Conservation (phyloP, 64 coral and sea anemone genomes). For the Cladopsammia gracilis region DNA sequence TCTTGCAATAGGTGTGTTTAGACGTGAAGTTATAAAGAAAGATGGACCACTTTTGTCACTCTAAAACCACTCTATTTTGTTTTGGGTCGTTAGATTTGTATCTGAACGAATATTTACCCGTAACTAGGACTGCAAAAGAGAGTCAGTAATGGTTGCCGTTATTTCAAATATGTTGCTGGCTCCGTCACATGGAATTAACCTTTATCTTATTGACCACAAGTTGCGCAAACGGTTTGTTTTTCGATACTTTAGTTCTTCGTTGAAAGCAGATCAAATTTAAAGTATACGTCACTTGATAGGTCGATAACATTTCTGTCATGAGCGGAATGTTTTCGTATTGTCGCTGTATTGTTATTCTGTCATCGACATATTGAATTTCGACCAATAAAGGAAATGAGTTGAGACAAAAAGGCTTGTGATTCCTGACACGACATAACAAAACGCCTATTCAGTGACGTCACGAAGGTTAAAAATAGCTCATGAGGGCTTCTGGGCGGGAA, state of each 20-base stretch:
- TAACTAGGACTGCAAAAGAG: neutral
- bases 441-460: constrained; percentile 26
- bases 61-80: neutral
- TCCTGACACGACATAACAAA: constrained; percentile 28
- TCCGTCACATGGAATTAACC: neutral
- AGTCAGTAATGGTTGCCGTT: no score
- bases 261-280: neutral
- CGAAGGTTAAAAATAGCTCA: constrained; percentile 18
- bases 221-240: constrained; percentile 9
- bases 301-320: constrained; percentile 46
- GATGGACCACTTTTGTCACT: no score
- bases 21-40: neutral
- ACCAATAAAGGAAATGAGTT: neutral
- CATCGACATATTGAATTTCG: neutral
- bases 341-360: constrained; percentile 27
- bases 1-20: neutral
- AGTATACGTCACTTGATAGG: constrained; percentile 10
- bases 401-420: constrained; percentile 16
- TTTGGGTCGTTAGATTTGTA: neutral
- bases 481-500: constrained; percentile 10
- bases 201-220: neutral
- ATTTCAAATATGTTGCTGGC: neutral
- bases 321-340: neutral
- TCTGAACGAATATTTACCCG: neutral
- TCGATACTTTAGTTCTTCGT: neutral